Evolutionary conservation across 92 coral and sea anemone genomes (phyloP).

Genomic region (Micromussa lordhowensis): DNA sequence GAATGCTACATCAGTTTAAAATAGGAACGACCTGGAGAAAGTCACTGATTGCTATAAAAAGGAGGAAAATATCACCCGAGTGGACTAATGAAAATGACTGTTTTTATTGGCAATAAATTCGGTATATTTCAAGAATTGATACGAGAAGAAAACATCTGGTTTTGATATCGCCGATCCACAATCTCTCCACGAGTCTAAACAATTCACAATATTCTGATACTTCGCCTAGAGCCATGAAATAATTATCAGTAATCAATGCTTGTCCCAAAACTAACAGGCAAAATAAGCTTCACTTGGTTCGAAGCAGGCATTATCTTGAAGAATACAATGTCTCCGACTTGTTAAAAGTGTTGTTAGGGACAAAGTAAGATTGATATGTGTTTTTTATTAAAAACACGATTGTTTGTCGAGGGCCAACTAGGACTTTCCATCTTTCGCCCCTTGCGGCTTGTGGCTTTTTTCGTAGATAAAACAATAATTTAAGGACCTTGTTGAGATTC

Average conservation of each 20-base stretch:
- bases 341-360: background rate
- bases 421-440: background rate
- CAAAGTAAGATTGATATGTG: background rate
- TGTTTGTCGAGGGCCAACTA: constrained; percentile 18
- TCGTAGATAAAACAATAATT: background rate
- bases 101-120: constrained; percentile 17
- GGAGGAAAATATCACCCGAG: background rate
- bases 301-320: background rate
- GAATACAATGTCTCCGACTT: background rate
- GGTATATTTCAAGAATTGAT: constrained; percentile 15
- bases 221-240: constrained; percentile 15
- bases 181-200: background rate
- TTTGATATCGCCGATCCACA: background rate
- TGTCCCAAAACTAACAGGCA: background rate
- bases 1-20: background rate
- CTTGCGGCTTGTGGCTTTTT: constrained; percentile 25
- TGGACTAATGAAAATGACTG: constrained; percentile 3
- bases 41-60: background rate
- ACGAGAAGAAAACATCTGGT: constrained; percentile 8
- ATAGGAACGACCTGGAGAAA: background rate
- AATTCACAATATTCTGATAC: background rate
- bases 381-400: too few relatives aligned
- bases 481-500: background rate
- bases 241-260: background rate
- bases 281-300: background rate